A percentile compares a stretch with the other conserved stretches of the same genome.
These are phyloP conservation scores for Dioctria linearis DNA, from an alignment of 2,888 invertebrate species.

Conservation along the genomic window DNA sequence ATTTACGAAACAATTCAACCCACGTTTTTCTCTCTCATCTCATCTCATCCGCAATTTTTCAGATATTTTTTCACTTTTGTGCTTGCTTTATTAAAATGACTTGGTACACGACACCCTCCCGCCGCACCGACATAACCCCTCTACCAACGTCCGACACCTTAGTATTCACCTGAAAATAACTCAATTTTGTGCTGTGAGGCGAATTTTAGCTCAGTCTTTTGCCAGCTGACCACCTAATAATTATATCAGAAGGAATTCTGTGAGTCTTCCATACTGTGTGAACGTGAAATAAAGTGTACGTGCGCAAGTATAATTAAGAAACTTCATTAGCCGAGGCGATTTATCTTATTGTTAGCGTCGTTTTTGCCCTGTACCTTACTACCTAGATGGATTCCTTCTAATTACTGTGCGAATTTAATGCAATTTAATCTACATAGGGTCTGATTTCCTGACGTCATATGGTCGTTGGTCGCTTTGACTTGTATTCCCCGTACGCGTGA, in stretches of 20 bases:
- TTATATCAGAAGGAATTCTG: slow-evolving; percentile 46
- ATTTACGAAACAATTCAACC: slow-evolving; percentile 25
- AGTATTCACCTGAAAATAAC: slow-evolving; percentile 54
- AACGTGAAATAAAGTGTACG: slow-evolving; percentile 48
- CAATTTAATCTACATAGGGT: slow-evolving; percentile 5
- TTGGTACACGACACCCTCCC: slow-evolving; percentile 17
- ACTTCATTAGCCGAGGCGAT: slow-evolving; percentile 42
- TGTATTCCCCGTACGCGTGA: slow-evolving; percentile 12
- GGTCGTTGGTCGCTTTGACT: not conserved
- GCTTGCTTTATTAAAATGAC: slow-evolving; percentile 22
- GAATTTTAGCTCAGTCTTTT: slow-evolving; percentile 54
- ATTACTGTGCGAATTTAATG: not conserved
- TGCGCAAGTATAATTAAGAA: slow-evolving; percentile 49
- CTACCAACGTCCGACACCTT: slow-evolving; percentile 1
- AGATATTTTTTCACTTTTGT: slow-evolving; percentile 40
- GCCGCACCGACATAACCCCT: not conserved
- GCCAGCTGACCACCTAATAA: slow-evolving; percentile 55
- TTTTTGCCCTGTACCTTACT: not conserved
- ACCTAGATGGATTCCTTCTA: no score
- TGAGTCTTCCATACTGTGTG: slow-evolving; percentile 28
- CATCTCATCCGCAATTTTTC: not conserved
- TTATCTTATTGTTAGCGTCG: slow-evolving; percentile 20
- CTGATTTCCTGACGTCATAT: slow-evolving; percentile 39
- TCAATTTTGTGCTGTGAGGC: slow-evolving; percentile 37
- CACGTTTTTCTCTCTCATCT: not conserved